These are phyloP conservation scores for Nannospalax galili DNA, from an alignment of 2,113 vertebrate species.

Conservation along the genomic window DNA sequence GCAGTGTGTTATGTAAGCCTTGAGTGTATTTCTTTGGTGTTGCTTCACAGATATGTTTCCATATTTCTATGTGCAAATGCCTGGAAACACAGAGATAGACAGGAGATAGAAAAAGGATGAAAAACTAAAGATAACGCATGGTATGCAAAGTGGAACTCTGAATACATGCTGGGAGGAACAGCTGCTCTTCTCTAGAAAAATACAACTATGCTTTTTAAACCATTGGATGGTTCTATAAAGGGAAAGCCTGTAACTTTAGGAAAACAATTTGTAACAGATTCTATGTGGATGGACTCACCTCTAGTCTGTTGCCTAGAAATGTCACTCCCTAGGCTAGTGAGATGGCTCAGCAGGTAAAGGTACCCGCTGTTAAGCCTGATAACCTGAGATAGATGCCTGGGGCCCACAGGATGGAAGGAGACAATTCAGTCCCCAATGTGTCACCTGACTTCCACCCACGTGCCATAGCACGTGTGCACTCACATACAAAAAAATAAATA, in stretches of 20 bases:
- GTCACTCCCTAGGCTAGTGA: not conserved
- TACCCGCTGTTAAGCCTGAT: not conserved
- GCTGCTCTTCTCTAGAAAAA: not conserved
- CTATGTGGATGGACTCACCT: not conserved
- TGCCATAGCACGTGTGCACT: not conserved
- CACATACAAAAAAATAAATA: too few species aligned
- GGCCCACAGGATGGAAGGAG: not conserved
- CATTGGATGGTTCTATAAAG: not conserved
- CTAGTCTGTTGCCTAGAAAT: not conserved
- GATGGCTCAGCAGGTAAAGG: not conserved
- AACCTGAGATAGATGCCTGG: not conserved
- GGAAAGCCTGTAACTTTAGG: not conserved
- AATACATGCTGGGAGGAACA: not conserved
- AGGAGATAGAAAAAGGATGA: not conserved
- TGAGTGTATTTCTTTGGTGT: not conserved
- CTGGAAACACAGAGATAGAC: not conserved
- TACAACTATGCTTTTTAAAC: not conserved
- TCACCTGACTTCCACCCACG: not conserved
- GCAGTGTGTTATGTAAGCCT: not conserved
- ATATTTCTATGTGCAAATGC: not conserved
- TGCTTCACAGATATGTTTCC: conserved; percentile 35
- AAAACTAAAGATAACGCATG: not conserved
- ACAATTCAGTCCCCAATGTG: not conserved
- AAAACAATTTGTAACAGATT: not conserved
- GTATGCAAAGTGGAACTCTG: not conserved